Conservation (phyloP, 2,888 invertebrate species). For the Eurois occulta region DNA sequence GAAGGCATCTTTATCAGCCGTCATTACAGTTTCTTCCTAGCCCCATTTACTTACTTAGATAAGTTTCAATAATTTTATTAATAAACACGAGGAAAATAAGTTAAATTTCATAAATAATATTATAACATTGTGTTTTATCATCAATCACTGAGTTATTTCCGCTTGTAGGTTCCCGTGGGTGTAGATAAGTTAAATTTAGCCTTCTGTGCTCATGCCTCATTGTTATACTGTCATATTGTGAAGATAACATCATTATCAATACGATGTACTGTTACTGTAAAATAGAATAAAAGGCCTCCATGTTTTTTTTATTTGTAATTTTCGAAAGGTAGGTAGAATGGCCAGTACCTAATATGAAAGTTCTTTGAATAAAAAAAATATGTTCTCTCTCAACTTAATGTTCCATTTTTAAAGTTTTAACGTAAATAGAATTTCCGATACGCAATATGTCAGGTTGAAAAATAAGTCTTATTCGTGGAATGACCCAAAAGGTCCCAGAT, state of each 20-base stretch:
- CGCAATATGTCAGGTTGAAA: not conserved
- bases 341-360: not conserved
- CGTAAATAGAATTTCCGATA: not conserved
- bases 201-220: conserved; percentile 7
- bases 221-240: conserved; percentile 26
- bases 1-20: not conserved
- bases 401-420: not conserved
- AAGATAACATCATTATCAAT: conserved; percentile 4
- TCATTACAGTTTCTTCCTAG: not conserved
- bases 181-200: conserved; percentile 18
- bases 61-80: not conserved
- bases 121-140: conserved; percentile 15
- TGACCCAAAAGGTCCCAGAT: not conserved
- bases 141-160: conserved; percentile 34
- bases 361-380: not conserved
- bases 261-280: not conserved
- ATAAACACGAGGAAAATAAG: not conserved
- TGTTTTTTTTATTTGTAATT: not conserved
- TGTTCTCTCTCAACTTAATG: not conserved
- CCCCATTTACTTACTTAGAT: not conserved
- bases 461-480: not conserved
- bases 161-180: conserved; percentile 20
- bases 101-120: not conserved
- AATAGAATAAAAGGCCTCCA: not conserved
- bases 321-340: not conserved